phyloP scores from a whole-genome alignment of 2,888 invertebrate genomes.

The Hydrotaea cyrtoneurina region DNA sequence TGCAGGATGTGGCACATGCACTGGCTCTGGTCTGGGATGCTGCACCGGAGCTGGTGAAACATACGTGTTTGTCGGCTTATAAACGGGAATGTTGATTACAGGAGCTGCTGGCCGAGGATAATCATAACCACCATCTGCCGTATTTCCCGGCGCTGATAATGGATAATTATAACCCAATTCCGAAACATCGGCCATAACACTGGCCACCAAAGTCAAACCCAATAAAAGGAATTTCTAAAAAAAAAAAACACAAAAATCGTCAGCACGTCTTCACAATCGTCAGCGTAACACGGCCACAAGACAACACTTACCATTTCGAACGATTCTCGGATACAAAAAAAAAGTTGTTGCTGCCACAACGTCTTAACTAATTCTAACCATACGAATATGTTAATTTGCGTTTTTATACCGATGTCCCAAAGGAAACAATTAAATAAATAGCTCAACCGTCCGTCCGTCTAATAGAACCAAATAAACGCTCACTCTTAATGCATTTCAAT shows the following conservation, averaged over 20 bases:
- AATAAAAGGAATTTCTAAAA: conserved; percentile 36
- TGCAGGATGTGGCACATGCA: not conserved
- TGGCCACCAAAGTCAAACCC: conserved; percentile 19
- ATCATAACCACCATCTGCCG: not conserved
- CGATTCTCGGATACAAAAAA: not conserved
- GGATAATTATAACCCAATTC: conserved; percentile 43
- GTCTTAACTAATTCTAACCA: not conserved
- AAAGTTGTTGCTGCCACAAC: not conserved
- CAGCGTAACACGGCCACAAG: not conserved
- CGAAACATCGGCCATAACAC: conserved; percentile 25
- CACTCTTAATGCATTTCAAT: too few relatives aligned
- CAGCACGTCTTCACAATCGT: too few relatives aligned
- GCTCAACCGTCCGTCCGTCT: too few relatives aligned
- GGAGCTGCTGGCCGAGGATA: not conserved
- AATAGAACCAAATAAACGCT: too few relatives aligned
- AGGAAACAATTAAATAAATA: too few relatives aligned
- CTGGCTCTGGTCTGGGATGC: not conserved
- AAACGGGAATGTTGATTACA: too few relatives aligned
- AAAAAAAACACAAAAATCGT: not conserved
- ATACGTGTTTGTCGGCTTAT: too few relatives aligned
- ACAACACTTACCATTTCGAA: not conserved
- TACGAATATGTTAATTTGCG: not conserved
- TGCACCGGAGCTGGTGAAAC: not conserved
- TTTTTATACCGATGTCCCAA: too few relatives aligned
- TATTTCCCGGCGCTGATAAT: too few relatives aligned